Base-by-base conservation (phyloP, 1,140 invertebrate genomes). In the Diorhabda sublineata region DNA sequence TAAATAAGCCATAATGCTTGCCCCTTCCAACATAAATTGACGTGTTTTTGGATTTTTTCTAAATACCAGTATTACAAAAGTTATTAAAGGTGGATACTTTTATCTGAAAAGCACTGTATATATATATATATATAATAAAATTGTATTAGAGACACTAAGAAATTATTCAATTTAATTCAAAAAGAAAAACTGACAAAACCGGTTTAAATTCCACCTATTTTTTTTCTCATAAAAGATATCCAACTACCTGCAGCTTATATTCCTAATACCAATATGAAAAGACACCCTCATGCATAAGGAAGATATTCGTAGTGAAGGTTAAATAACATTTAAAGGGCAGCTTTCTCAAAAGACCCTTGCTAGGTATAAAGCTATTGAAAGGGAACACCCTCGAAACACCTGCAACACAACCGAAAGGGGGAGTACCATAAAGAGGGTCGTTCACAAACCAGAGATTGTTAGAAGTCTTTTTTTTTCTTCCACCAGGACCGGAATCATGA, bases 321-420 rank as follows among this genome's bases (percentile, higher is more conserved):
- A 52, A 52, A 52, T n/a, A 52, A 52, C 47, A 52, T 52, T 52
- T 52, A 52, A 52, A 52, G 47, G 47, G 47, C 6, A 52, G 47
- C 47, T 52, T 52, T 52, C 47, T 52, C n/a, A 2, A 52, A 52
- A 52, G 26, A 52, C n/a, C 6, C 47, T 52, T 52, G 47, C 47
- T n/a, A 52, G 4, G 47, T 4, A 26, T 26, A 26, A 26, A 26
- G 26, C 3, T 52, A 52, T 52, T 52, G 47, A 52, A 52, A 52
- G 47, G 47, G 47, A 52, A 52, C 47, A 52, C 47, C 47, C 47
- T 52, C 47, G n/a, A 52, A 52, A 52, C 47, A 52, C 47, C 47
- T 52, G 47, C 47, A 52, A 52, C 47, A 52, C 4, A n/a, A n/a
- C n/a, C n/a, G 2, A n/a, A 52, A 52, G 47, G 47, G 47, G 47